Conservation (phyloP, 2,797 vertebrate genomes). For the Calcarius lapponicus region DNA sequence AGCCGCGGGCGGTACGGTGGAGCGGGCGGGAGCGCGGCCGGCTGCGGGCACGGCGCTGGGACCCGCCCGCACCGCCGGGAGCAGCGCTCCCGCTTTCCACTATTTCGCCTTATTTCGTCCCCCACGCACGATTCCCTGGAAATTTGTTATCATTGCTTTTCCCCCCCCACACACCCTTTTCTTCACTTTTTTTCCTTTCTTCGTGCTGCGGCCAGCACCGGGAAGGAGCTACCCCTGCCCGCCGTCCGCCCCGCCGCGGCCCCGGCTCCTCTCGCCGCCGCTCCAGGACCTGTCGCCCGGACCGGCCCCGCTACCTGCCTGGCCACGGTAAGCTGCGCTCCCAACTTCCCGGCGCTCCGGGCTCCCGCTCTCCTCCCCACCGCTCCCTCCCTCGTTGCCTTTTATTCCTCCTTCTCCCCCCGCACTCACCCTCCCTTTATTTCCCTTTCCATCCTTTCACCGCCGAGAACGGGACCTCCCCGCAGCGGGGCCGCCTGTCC, state of each 20-base stretch:
- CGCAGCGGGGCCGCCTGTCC: background rate
- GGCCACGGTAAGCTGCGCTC: conserved; percentile 31
- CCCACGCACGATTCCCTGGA: background rate
- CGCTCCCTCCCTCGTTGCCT: background rate
- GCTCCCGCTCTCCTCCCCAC: background rate
- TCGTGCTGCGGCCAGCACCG: background rate
- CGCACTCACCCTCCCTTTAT: background rate
- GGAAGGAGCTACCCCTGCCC: background rate
- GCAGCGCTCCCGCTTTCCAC: background rate
- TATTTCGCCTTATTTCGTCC: background rate
- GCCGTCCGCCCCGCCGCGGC: background rate
- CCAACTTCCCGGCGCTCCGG: conserved; percentile 4
- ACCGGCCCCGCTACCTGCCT: conserved; percentile 32
- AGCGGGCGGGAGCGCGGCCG: conserved; percentile 15
- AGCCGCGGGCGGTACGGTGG: background rate
- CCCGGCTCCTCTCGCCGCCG: background rate
- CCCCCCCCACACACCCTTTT: background rate
- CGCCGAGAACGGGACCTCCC: background rate
- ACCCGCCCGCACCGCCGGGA: conserved; percentile 20
- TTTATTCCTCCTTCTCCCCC: background rate
- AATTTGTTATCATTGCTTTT: background rate
- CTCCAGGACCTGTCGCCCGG: conserved; percentile 8
- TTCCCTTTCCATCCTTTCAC: conserved; percentile 23
- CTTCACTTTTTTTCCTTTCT: background rate
- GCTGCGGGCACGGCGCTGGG: conserved; percentile 34